phyloP scores from a whole-genome alignment of 2,797 vertebrate species.

The Pseudochaenichthys georgianus region DNA sequence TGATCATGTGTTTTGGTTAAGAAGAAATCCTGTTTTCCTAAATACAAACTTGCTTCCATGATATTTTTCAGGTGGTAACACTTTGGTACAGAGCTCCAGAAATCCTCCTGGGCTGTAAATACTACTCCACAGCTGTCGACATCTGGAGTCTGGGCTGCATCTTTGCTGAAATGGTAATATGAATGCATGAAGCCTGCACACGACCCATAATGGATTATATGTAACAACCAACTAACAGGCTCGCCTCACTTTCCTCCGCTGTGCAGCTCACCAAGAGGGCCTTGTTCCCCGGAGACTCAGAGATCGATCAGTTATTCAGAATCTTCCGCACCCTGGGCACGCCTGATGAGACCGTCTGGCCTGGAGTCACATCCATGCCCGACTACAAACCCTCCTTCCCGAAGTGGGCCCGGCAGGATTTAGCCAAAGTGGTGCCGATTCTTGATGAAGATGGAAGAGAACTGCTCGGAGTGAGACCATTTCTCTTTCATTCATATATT shows the following conservation, averaged over 20 bases:
- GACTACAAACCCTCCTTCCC: conserved; percentile 97
- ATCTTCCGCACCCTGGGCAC: conserved; percentile 97
- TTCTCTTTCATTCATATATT: background rate
- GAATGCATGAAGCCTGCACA: background rate
- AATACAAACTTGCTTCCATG: background rate
- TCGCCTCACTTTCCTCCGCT: background rate
- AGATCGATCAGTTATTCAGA: conserved; percentile 96
- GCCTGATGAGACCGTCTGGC: conserved; percentile 93
- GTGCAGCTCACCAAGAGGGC: conserved; percentile 91
- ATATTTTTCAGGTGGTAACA: conserved; percentile 90
- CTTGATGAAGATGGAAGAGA: conserved; percentile 94
- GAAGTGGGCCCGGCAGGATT: conserved; percentile 94
- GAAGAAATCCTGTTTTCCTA: background rate
- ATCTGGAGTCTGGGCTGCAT: conserved; percentile 98
- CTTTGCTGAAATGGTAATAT: conserved; percentile 95
- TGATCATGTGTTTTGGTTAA: background rate
- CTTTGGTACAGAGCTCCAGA: conserved; percentile 97
- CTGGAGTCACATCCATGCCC: conserved; percentile 94
- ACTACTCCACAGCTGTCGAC: conserved; percentile 96
- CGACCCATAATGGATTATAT: background rate
- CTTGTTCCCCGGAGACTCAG: conserved; percentile 94
- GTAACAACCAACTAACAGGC: background rate
- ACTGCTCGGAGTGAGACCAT: conserved; percentile 89
- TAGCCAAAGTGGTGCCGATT: conserved; percentile 92
- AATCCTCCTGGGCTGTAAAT: conserved; percentile 96